Evolutionary conservation across 2,113 vertebrate species (phyloP).

Genomic region (Ginglymostoma cirratum): DNA sequence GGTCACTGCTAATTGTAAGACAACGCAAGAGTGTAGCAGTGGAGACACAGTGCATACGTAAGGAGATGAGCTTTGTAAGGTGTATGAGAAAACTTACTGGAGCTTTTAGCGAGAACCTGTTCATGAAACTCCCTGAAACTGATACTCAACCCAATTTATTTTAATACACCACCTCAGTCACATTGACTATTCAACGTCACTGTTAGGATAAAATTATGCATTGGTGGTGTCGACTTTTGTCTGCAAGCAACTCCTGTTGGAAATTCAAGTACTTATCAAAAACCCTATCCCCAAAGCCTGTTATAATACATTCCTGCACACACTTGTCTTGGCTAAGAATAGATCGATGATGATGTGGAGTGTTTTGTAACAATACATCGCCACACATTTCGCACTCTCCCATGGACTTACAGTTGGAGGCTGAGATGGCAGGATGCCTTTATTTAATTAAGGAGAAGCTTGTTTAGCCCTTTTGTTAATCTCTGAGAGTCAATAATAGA

Average conservation of each 20-base stretch:
- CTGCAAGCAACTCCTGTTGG: not conserved
- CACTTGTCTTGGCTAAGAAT: not conserved
- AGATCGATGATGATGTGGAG: not conserved
- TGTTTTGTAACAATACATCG: not conserved
- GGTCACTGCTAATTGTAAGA: no score
- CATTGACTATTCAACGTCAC: not conserved
- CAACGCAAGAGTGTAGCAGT: no score
- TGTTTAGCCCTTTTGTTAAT: not conserved
- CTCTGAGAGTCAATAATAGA: no score
- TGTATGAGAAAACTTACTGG: no score
- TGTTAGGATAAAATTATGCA: not conserved
- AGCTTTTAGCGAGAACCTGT: no score
- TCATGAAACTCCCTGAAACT: no score
- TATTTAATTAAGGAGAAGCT: not conserved
- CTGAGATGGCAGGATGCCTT: not conserved
- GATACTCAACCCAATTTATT: not conserved
- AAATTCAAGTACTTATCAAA: not conserved
- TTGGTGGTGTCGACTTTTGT: not conserved
- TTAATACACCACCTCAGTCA: not conserved
- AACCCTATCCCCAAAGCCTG: not conserved
- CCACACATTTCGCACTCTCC: not conserved
- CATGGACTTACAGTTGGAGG: not conserved
- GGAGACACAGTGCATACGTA: no score
- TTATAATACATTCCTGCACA: not conserved
- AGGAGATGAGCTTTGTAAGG: no score